Base-by-base conservation (phyloP, 2,888 invertebrate genomes). In the Morpho deidamia region DNA sequence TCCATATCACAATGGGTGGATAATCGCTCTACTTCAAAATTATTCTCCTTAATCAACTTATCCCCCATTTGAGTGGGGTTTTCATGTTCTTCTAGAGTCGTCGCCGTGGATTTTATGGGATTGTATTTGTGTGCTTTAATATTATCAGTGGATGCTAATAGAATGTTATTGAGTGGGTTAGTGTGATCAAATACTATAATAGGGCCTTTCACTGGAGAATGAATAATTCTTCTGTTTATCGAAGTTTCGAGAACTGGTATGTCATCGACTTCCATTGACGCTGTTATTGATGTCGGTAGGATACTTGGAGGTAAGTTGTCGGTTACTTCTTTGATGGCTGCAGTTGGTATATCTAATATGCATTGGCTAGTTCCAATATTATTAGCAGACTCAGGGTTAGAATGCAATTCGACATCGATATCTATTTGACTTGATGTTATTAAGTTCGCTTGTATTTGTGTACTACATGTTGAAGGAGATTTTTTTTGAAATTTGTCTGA, bases 121-220 rank as follows among this genome's bases (percentile, higher is more conserved):
- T 79, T 65, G 52, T 83, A 85, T 44, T 57, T 65, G 39, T 85
- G 84, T 0, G 64, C 72, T 7, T 76, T 66, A 0, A 61, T 46
- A 7, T 55, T 60, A 44, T 71, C 65, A 0, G 66, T 44, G 33
- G 60, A 60, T 10, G 62, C 53, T 37, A 65, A 42, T 0, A 78
- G 45, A 2, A 89, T 62, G 56, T 88, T 88, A 53, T 88, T 88
- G 9, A 88, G 63, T 0, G 89, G 88, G 58, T 87, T 87, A 0
- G 53, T 12, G 5, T 72, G 78, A 49, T 88, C 88, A 42, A 88
- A 88, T 5, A 80, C 61, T 40, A 88, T 55, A 0, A 81, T 70
- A 8, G 56, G 55, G 1, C 53, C 61, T 1, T 61, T 44, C 11
- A 42, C 37, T 46, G 40, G 5, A 23, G 52, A 51, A 35, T 47